phyloP scores from a whole-genome alignment of 2,113 vertebrate genomes.

The Corythoichthys intestinalis region DNA sequence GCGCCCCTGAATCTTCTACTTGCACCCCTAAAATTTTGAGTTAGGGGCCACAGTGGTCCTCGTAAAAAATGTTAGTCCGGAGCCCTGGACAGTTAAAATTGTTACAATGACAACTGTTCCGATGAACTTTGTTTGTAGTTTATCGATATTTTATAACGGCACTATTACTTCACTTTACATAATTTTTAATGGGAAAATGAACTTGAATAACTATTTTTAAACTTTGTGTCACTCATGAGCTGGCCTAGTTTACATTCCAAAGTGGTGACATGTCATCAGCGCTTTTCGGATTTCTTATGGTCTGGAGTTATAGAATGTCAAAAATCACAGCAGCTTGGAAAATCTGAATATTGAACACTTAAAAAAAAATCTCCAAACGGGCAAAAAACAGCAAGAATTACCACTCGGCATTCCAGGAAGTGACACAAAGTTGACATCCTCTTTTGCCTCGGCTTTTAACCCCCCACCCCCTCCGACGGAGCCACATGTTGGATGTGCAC shows the following conservation, averaged over 20 bases:
- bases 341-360: conserved; percentile 2
- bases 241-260: conserved; percentile 23
- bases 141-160: background rate
- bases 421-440: conserved; percentile 54
- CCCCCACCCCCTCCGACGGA: conserved; percentile 10
- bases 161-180: background rate
- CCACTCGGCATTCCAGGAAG: conserved; percentile 14
- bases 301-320: conserved; percentile 18
- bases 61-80: no score
- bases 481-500: conserved; percentile 66
- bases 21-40: no score
- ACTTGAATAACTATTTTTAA: background rate
- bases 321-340: conserved; percentile 7
- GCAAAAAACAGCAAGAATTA: conserved; percentile 15
- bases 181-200: background rate
- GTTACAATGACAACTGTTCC: no score
- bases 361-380: background rate
- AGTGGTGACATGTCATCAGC: background rate
- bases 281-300: conserved; percentile 11
- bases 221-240: background rate
- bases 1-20: no score
- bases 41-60: no score
- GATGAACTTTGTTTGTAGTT: background rate
- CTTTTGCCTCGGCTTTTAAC: conserved; percentile 25
- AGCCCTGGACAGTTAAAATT: no score